Evolutionary conservation across 2,797 vertebrate genomes (phyloP), one percentile per base, ranked within the genome.

Genomic region (Intellagama lesueurii): DNA sequence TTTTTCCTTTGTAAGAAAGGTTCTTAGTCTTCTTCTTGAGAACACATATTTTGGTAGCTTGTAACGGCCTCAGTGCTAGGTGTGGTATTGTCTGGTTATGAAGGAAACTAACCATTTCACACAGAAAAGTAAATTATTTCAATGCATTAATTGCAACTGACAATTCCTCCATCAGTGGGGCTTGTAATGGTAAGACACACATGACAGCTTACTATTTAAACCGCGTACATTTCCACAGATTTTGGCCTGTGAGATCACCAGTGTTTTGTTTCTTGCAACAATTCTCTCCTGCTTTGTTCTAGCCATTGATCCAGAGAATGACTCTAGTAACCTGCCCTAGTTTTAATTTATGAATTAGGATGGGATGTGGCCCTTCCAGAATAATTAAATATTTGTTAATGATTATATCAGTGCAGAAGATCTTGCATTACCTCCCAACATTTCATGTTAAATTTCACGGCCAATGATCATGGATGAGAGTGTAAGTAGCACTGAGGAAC

Each of bases 121-220:
- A 91, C 85, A 93, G 93, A 96, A 96, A 97, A 96, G 95, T 95
- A 96, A 96, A 97, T 96, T 96, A 94, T 92, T 88, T 75, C 87
- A 94, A 96, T 93, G 95, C 96, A 96, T 98, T 96, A 97, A 97
- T 97, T 95, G 96, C 56, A 89, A 85, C 88, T 86, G 90, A 97
- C 96, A 97, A 96, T 95, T 93, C 82, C 91, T 88, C 92, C 83
- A 84, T 95, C 96, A 93, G 96, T 95, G 93, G 94, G 92, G 93
- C 92, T 92, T 93, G 92, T 94, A 85, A 9, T 72, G 84, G 89
- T 91, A 91, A 89, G 35, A 91, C 49, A 35, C 88, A 93, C 44
- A 7, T 81, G 87, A 84, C 49, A 89, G 28, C 83, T 73, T 56
- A 89, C 91, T 92, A 92, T 95, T 88, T 92, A 90, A 92, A 82